Evolutionary conservation across 2,888 invertebrate species (phyloP), one percentile per base, ranked within the genome.

Genomic region (Augochlorella aurata): DNA sequence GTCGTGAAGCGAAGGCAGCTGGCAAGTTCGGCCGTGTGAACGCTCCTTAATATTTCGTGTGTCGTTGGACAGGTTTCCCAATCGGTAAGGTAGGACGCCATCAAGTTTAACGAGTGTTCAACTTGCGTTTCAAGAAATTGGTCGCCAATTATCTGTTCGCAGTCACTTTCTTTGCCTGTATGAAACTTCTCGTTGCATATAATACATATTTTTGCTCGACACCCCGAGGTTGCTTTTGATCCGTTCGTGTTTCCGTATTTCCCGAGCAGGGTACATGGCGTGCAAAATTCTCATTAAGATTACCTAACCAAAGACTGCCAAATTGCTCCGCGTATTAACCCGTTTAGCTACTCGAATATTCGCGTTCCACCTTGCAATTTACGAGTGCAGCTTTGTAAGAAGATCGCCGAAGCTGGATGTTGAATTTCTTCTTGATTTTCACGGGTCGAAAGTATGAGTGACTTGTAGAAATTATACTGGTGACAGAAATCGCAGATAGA

Each of bases 51-150:
- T 58, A 16, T 58, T 69, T 78, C 77, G 74, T 74, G 82, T n/a
- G 18, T 24, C 45, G 63, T 63, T 29, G 77, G 66, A 83, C 81
- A 47, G 73, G 84, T 82, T 84, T 84, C 84, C 74, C 92, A 79
- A 92, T 90, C 92, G 93, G 90, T 93, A 93, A 93, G 90, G 93
- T 91, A 93, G 93, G 89, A 89, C 83, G 80, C 89, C 79, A 79
- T 84, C 71, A 77, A 81, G 58, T 69, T 85, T 86, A 90, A 90
- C 89, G 84, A 89, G 88, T 89, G 83, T 89, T 85, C 50, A 84
- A 85, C 83, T 87, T 84, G 81, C 86, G 86, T 89, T 90, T 90
- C 90, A 91, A 90, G 89, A 91, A 92, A 92, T 91, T 91, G 88
- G 71, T 77, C 82, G 52, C 82, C 87, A 89, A 90, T 92, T 91